These are phyloP conservation scores for Danaus melanippus DNA, from an alignment of 1,140 invertebrate species.

Conservation along the genomic window DNA sequence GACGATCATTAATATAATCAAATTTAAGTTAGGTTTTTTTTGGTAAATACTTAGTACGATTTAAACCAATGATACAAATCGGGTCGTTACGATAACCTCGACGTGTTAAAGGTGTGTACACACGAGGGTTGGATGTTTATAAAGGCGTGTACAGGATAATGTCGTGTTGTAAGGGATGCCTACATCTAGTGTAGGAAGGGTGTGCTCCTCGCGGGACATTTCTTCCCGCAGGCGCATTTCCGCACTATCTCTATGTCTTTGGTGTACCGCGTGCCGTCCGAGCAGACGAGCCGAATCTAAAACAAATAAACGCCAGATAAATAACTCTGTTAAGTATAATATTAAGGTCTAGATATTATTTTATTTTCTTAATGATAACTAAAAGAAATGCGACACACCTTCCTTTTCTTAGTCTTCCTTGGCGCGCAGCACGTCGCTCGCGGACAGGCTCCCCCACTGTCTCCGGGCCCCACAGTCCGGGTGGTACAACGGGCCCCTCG, in stretches of 20 bases:
- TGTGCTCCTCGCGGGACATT: slow-evolving; percentile 78
- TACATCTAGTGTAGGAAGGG: slow-evolving; percentile 48
- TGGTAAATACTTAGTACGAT: too few species aligned
- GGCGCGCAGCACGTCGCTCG: slow-evolving; percentile 84
- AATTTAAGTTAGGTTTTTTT: too few species aligned
- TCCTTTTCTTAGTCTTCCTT: slow-evolving; percentile 91
- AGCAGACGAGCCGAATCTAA: slow-evolving; percentile 90
- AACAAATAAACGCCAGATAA: slow-evolving; percentile 13
- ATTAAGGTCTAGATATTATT: too few species aligned
- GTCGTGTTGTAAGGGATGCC: too few species aligned
- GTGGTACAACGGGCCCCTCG: slow-evolving; percentile 90
- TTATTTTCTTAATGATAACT: too few species aligned
- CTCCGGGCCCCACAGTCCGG: slow-evolving; percentile 25
- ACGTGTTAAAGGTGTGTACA: too few species aligned
- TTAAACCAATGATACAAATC: too few species aligned
- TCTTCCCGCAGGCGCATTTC: slow-evolving; percentile 91
- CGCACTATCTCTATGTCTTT: slow-evolving; percentile 97
- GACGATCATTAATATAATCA: too few species aligned
- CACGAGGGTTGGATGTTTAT: neutral
- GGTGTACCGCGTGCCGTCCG: slow-evolving; percentile 92
- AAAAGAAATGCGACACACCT: slow-evolving; percentile 72
- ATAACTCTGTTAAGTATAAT: too few species aligned
- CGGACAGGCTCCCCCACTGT: slow-evolving; percentile 71
- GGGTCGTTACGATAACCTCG: too few species aligned
- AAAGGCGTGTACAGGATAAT: slow-evolving; percentile 1